These are phyloP conservation scores for Cherax destructor DNA, from an alignment of 1,140 invertebrate genomes.

Conservation along the genomic window DNA sequence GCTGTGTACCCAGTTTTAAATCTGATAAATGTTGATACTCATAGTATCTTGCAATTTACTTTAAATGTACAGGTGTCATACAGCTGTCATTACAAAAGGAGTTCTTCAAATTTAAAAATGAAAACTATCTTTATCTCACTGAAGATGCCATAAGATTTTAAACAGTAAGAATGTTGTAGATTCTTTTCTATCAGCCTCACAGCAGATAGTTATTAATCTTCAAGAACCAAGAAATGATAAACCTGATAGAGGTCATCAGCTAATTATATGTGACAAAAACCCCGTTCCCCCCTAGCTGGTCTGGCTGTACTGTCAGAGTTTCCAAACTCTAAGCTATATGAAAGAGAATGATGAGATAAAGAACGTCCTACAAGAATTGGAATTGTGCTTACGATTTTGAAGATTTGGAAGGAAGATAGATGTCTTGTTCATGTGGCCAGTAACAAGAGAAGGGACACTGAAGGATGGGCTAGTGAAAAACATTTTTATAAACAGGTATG, in stretches of 20 bases:
- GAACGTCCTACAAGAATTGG: constrained; percentile 7
- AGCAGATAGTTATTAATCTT: neutral
- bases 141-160: constrained; percentile 43
- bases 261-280: constrained; percentile 46
- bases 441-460: constrained; percentile 60
- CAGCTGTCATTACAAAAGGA: neutral
- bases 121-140: constrained; percentile 21
- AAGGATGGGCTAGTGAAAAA: constrained; percentile 47
- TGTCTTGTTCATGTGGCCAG: constrained; percentile 49
- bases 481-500: constrained; percentile 47
- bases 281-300: constrained; percentile 54
- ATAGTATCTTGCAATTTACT: constrained; percentile 17
- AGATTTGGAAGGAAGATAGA: constrained; percentile 38
- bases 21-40: neutral
- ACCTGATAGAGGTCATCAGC: neutral
- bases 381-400: constrained; percentile 22
- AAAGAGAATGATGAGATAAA: constrained; percentile 40
- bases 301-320: constrained; percentile 31
- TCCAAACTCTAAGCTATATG: constrained; percentile 33
- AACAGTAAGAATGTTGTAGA: constrained; percentile 33
- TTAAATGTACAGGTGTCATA: constrained; percentile 39
- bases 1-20: constrained; percentile 78
- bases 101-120: neutral
- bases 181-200: constrained; percentile 29
- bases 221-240: neutral